A percentile compares a stretch with the other conserved stretches of the same genome.
Conservation (phyloP, 2,888 invertebrate species). For the Saturnia pavonia region DNA sequence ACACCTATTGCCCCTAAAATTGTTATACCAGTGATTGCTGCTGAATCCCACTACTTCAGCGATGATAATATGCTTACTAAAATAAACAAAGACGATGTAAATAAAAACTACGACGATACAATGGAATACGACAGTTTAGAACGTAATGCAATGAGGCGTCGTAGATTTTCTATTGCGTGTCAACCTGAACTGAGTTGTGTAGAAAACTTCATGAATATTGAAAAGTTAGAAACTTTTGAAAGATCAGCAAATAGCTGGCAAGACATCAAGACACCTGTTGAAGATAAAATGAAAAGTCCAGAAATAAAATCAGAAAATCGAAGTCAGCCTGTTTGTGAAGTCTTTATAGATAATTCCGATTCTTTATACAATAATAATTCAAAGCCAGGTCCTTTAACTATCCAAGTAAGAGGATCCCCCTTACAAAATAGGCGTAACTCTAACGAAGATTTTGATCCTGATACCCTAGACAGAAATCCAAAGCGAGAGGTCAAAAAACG, state of each 20-base stretch:
- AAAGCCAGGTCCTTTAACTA: conserved; percentile 90
- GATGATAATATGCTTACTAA: conserved; percentile 60
- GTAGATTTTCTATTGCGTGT: conserved; percentile 70
- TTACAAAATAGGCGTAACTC: conserved; percentile 85
- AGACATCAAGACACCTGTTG: conserved; percentile 59
- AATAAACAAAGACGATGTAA: conserved; percentile 49
- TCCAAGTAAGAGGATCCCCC: conserved; percentile 89
- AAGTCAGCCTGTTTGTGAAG: conserved; percentile 83
- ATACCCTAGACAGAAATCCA: conserved; percentile 91
- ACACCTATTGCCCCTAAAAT: conserved; percentile 65
- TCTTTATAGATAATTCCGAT: conserved; percentile 84
- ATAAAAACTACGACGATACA: conserved; percentile 44
- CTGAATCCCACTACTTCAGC: conserved; percentile 66
- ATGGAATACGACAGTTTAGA: conserved; percentile 71
- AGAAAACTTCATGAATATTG: conserved; percentile 45
- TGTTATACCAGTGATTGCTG: conserved; percentile 72
- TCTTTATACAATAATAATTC: conserved; percentile 77
- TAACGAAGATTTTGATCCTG: conserved; percentile 91
- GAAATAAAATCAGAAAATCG: conserved; percentile 62
- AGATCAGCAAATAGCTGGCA: conserved; percentile 70
- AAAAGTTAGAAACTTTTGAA: conserved; percentile 52
- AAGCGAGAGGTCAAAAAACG: conserved; percentile 63
- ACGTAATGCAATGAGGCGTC: conserved; percentile 52
- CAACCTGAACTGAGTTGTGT: conserved; percentile 70
- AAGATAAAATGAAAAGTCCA: conserved; percentile 40